Base-by-base conservation (phyloP, 2,797 vertebrate genomes). In the Masticophis lateralis region DNA sequence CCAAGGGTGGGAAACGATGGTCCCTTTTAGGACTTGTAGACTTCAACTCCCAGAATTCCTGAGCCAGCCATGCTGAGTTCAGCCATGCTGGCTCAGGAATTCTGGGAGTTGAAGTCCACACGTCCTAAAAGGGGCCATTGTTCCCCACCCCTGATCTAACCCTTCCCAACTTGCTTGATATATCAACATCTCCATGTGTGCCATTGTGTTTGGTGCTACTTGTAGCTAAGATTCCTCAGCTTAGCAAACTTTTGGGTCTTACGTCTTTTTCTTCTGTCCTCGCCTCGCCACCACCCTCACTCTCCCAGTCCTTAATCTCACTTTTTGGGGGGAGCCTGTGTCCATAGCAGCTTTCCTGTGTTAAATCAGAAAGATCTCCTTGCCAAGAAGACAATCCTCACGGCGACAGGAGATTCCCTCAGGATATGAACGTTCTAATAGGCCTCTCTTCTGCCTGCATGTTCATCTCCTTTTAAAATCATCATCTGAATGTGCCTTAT, bases 401-500 rank as follows among this genome's bases (percentile, higher is more conserved):
- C n/a, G 12, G 4, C 59, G 13, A 32, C 3, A 61, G 56, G 86
- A 0, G 25, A 6, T 4, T 63, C 55, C 2, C 63, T 63, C 3
- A 18, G 22, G 51, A 56, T 11, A 27, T 14, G 74, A 32, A 43
- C 1, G 51, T 63, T 87, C 27, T 27, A 2, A 14, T 74, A 11
- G 32, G 61, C 16, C 8, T 51, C 5, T 51, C 47, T 28, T 7
- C 66, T 60, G 89, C 16, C 12, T 55, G 14, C 43, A 20, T 25
- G 59, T 88, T 53, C 32, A 61, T n/a, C 14, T 22, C 61, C 2
- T 51, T 43, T 88, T 79, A 91, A 79, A 91, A 61, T 83, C 25
- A 28, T 14, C 16, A 32, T 63, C 92, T 91, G 87, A 56, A 79
- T 86, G 93, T 93, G 93, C 93, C 93, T 93, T 93, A 93, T 89